Percentiles rank a stretch among this genome's conserved stretches.
Evolutionary conservation across 2,113 vertebrate genomes (phyloP).

Genomic region (Australoheros scitulus): DNA sequence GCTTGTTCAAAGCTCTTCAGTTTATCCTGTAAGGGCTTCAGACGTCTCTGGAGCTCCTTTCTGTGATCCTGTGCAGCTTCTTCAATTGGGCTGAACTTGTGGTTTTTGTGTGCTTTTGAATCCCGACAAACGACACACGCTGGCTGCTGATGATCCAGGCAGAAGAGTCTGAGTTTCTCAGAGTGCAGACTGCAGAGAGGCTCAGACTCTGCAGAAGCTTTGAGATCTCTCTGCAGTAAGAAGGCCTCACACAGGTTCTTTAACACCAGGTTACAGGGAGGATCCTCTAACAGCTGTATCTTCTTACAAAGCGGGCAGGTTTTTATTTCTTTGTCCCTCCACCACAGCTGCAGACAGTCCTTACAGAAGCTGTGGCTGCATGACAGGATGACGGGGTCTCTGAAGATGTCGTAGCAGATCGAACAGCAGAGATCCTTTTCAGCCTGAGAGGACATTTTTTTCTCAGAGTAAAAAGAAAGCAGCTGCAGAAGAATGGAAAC

Average conservation of each 20-base stretch:
- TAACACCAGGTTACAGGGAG: background rate
- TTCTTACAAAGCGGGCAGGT: slow-evolving; percentile 12
- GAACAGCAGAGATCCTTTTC: background rate
- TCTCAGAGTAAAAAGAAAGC: background rate
- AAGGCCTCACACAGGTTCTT: slow-evolving; percentile 33
- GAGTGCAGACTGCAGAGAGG: slow-evolving; percentile 17
- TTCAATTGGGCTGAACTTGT: slow-evolving; percentile 8
- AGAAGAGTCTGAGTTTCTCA: slow-evolving; percentile 44
- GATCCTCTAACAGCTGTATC: background rate
- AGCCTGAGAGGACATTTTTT: background rate
- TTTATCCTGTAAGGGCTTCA: background rate
- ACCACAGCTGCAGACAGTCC: slow-evolving; percentile 2
- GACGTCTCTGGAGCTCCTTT: background rate
- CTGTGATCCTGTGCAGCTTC: background rate
- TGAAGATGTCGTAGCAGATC: background rate
- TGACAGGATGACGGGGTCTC: background rate
- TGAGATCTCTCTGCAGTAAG: background rate
- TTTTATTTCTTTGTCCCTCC: background rate
- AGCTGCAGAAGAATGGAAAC: background rate
- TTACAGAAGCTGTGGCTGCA: slow-evolving; percentile 23
- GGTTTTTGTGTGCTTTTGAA: slow-evolving; percentile 21
- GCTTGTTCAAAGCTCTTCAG: background rate
- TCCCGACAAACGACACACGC: slow-evolving; percentile 38
- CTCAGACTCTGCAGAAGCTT: background rate
- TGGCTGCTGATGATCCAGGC: slow-evolving; percentile 36